Conservation (phyloP, 1,140 invertebrate genomes). For the Dufourea novaeangliae region DNA sequence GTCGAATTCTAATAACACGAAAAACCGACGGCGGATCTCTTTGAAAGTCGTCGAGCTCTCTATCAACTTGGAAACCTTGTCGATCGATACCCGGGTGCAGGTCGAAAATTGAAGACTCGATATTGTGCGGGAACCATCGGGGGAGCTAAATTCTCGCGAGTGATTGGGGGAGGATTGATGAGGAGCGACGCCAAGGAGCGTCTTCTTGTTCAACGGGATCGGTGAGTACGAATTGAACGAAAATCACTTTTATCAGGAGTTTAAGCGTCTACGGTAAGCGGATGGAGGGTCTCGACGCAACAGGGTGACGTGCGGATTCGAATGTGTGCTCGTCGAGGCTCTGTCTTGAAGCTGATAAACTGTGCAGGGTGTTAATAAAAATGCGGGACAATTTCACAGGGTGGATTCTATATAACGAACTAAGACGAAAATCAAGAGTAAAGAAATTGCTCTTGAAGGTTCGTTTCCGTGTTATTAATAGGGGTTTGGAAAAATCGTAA, state of each 20-base stretch:
- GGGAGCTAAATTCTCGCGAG: slow-evolving; percentile 9
- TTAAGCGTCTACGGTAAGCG: background rate
- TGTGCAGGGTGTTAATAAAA: too few species aligned
- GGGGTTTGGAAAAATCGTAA: too few species aligned
- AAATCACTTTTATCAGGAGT: slow-evolving; percentile 17
- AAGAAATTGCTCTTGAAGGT: too few species aligned
- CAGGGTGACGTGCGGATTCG: slow-evolving; percentile 23
- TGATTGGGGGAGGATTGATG: slow-evolving; percentile 24
- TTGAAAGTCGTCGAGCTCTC: background rate
- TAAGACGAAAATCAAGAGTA: too few species aligned
- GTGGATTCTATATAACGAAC: too few species aligned
- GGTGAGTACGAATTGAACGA: slow-evolving; percentile 42
- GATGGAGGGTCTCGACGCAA: slow-evolving; percentile 14
- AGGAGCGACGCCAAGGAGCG: background rate
- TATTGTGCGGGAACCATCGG: slow-evolving; percentile 4
- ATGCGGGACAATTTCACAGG: too few species aligned
- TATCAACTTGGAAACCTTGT: background rate
- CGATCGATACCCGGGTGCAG: slow-evolving; percentile 13
- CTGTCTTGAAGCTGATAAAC: background rate
- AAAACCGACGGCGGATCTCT: background rate
- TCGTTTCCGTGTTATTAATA: too few species aligned
- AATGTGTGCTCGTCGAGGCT: background rate
- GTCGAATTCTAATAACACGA: slow-evolving; percentile 1
- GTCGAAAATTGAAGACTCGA: background rate
- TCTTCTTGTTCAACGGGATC: slow-evolving; percentile 15